These are phyloP conservation scores for Channa maculata DNA, from an alignment of 2,113 vertebrate genomes.

Conservation along the genomic window DNA sequence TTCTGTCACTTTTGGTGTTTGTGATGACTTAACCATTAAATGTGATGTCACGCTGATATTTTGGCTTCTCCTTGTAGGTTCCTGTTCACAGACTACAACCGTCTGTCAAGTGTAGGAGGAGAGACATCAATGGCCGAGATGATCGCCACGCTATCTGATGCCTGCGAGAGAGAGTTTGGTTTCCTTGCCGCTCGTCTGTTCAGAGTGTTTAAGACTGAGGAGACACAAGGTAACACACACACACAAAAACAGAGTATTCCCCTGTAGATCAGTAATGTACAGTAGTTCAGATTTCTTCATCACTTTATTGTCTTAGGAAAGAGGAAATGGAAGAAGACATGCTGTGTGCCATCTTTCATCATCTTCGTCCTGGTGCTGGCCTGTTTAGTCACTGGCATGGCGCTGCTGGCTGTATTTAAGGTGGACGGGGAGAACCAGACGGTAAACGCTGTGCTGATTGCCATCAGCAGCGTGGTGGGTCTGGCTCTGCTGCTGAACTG, in stretches of 20 bases:
- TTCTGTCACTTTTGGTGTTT: too few species aligned
- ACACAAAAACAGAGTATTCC: neutral
- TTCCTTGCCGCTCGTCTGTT: conserved; percentile 96
- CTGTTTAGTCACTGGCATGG: conserved; percentile 88
- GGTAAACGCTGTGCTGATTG: conserved; percentile 89
- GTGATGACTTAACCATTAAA: neutral
- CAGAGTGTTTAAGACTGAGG: conserved; percentile 96
- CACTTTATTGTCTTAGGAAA: conserved; percentile 83
- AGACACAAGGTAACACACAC: conserved; percentile 86
- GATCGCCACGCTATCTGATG: conserved; percentile 96
- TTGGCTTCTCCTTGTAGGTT: conserved; percentile 81
- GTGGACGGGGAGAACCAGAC: conserved; percentile 87
- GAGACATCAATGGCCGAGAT: conserved; percentile 98
- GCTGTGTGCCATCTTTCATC: conserved; percentile 94
- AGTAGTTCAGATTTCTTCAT: neutral
- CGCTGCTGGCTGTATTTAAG: conserved; percentile 89
- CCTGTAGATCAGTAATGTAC: too few species aligned
- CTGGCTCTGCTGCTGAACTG: conserved; percentile 93
- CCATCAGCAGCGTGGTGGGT: conserved; percentile 88
- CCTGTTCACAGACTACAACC: conserved; percentile 95
- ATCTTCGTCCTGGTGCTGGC: conserved; percentile 89
- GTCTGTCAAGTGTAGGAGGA: conserved; percentile 94
- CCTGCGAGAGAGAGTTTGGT: conserved; percentile 96
- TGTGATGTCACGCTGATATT: conserved; percentile 4
- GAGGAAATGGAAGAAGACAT: conserved; percentile 96